phyloP scores from a whole-genome alignment of 2,113 vertebrate genomes.

The Cranoglanis bouderius region DNA sequence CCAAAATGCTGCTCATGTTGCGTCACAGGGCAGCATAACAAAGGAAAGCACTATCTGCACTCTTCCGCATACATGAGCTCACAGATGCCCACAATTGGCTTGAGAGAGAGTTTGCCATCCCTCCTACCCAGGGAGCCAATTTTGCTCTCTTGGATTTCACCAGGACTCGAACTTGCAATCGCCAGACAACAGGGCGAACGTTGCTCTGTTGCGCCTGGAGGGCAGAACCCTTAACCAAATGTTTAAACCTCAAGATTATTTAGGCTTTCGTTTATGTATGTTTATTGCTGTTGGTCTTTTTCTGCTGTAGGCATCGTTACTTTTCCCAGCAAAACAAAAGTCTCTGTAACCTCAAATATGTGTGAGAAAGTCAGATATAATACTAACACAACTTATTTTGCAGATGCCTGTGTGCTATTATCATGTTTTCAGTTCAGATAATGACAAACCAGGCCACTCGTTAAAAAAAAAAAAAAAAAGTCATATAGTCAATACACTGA shows the following conservation, averaged over 20 bases:
- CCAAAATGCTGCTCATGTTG: background rate
- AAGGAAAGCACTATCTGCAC: background rate
- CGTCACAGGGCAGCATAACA: background rate
- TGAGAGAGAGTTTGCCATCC: background rate
- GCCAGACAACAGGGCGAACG: background rate
- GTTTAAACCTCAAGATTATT: background rate
- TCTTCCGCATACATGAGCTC: background rate
- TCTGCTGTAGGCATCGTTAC: background rate
- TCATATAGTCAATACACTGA: background rate
- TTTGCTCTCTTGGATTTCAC: background rate
- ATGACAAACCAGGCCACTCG: background rate
- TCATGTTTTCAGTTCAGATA: background rate
- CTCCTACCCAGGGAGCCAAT: background rate
- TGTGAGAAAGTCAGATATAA: constrained; percentile 10
- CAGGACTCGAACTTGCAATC: background rate
- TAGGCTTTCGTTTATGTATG: background rate
- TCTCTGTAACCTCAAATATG: constrained; percentile 11
- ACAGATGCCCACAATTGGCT: background rate
- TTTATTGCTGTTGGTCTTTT: background rate
- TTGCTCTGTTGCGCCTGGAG: background rate
- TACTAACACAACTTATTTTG: background rate
- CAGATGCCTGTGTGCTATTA: background rate
- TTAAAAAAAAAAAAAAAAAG: background rate
- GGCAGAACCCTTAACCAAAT: background rate
- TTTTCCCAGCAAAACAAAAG: constrained; percentile 4